phyloP scores from a whole-genome alignment of 2,888 invertebrate genomes.

The Acrobeloides nanus region DNA sequence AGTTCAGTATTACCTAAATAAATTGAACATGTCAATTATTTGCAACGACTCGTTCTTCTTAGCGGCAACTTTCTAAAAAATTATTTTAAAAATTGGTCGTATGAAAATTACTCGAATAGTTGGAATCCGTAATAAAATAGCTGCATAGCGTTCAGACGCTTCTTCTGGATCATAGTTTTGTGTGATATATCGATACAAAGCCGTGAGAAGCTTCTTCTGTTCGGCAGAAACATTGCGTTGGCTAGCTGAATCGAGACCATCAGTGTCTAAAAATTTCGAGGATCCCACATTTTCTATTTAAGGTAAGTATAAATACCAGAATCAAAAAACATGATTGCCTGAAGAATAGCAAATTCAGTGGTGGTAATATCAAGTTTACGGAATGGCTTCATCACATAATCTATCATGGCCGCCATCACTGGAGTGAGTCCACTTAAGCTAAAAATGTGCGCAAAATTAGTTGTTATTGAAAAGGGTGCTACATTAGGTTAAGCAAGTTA shows the following conservation, averaged over 20 bases:
- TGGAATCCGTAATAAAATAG: conserved; percentile 47
- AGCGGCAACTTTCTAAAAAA: conserved; percentile 46
- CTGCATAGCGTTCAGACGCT: conserved; percentile 42
- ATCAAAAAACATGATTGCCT: conserved; percentile 53
- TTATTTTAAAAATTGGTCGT: conserved; percentile 3
- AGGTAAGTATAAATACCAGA: conserved; percentile 30
- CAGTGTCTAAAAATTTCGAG: conserved; percentile 37
- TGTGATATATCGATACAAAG: conserved; percentile 32
- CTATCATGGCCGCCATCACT: conserved; percentile 50
- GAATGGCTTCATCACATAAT: conserved; percentile 52
- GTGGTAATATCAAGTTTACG: conserved; percentile 45
- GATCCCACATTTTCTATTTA: not conserved
- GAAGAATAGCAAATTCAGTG: conserved; percentile 50
- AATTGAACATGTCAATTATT: conserved; percentile 51
- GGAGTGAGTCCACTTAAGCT: conserved; percentile 45
- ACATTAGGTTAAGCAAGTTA: no score
- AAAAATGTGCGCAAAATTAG: conserved; percentile 9
- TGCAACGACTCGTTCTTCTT: conserved; percentile 52
- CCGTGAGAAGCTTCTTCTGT: conserved; percentile 46
- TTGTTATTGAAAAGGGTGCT: not conserved
- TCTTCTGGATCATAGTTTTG: conserved; percentile 22
- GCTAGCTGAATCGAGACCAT: conserved; percentile 49
- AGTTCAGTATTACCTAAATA: no score
- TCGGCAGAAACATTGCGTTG: conserved; percentile 51
- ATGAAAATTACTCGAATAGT: conserved; percentile 33